Evolutionary conservation across 2,888 invertebrate species (phyloP).

Genomic region (Danaus chrysippus): DNA sequence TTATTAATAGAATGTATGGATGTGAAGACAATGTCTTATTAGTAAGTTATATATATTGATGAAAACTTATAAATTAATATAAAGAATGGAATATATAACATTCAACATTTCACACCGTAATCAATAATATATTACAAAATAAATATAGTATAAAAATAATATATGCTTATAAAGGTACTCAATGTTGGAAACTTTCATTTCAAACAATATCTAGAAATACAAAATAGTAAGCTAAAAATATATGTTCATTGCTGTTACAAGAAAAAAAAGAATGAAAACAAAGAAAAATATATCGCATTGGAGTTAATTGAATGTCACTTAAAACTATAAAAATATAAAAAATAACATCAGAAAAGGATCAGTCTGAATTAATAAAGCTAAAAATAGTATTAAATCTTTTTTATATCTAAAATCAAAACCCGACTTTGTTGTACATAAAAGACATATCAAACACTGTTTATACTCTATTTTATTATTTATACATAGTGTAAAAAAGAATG

Average conservation of each 20-base stretch:
- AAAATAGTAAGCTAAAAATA: neutral
- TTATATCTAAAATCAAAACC: neutral
- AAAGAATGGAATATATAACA: neutral
- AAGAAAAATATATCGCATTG: no score
- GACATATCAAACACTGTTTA: neutral
- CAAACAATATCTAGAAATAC: neutral
- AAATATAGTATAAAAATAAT: constrained; percentile 1
- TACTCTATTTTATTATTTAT: neutral
- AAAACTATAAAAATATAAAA: neutral
- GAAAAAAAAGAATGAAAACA: neutral
- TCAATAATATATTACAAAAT: neutral
- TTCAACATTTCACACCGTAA: neutral
- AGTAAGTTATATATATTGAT: neutral
- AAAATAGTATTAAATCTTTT: neutral
- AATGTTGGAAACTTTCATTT: neutral
- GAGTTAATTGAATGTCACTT: neutral
- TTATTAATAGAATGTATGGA: neutral
- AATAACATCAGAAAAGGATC: neutral
- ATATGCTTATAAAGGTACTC: neutral
- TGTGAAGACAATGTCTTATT: neutral
- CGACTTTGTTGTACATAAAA: neutral
- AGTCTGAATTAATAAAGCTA: constrained; percentile 1
- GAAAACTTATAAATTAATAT: neutral
- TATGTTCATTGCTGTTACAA: neutral
- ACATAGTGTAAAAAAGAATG: neutral